Percentiles rank a stretch among this genome's conserved stretches.
Conservation (phyloP, 1,140 invertebrate genomes). For the Cotesia vestalis region DNA sequence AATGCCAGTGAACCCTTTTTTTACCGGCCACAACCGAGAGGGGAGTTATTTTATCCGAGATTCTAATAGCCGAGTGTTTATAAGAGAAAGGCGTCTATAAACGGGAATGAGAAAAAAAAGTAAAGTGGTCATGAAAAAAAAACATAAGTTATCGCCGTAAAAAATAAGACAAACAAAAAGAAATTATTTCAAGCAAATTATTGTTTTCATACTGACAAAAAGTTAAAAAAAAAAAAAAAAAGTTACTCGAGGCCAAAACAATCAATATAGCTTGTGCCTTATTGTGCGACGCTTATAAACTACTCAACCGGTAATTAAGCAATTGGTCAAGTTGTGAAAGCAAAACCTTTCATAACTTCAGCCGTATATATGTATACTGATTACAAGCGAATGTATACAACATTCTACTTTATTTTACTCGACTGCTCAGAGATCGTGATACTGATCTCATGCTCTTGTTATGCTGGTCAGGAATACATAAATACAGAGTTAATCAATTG, state of each 20-base stretch:
- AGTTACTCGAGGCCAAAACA: slow-evolving; percentile 6
- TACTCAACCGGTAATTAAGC: slow-evolving; percentile 23
- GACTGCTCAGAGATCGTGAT: slow-evolving; percentile 9
- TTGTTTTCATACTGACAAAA: slow-evolving; percentile 5
- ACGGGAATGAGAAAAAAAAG: slow-evolving; percentile 22
- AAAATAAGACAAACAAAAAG: slow-evolving; percentile 5
- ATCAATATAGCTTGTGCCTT: background rate
- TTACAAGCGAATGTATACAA: slow-evolving; percentile 1
- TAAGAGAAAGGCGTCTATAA: slow-evolving; percentile 33
- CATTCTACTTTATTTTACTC: background rate
- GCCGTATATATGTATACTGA: background rate
- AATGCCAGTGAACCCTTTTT: slow-evolving; percentile 15
- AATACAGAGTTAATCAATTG: background rate
- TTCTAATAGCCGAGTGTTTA: slow-evolving; percentile 35
- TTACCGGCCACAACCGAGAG: slow-evolving; percentile 7
- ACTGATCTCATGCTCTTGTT: slow-evolving; percentile 19
- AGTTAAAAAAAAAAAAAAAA: background rate
- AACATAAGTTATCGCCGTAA: background rate
- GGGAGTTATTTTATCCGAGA: slow-evolving; percentile 17
- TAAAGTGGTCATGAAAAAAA: background rate
- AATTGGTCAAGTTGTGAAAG: slow-evolving; percentile 32
- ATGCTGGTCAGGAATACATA: slow-evolving; percentile 5
- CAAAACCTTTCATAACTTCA: slow-evolving; percentile 23
- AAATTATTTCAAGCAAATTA: background rate
- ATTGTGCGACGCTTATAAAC: background rate